Percentiles rank a stretch among this genome's conserved stretches.
Evolutionary conservation across 2,113 vertebrate genomes (phyloP).

Genomic region (Trichomycterus rosablanca): DNA sequence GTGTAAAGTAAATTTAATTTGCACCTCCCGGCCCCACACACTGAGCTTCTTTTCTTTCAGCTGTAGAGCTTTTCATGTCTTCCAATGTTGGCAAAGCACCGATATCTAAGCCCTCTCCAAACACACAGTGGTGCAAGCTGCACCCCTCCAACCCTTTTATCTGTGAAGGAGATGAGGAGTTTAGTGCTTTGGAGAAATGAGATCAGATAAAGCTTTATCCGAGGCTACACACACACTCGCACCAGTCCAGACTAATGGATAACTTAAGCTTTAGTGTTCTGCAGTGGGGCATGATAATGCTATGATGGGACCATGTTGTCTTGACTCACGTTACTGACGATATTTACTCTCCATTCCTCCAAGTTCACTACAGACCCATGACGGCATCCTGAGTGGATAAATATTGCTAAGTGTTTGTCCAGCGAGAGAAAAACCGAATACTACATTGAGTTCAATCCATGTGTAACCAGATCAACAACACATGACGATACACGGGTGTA

Average conservation of each 20-base stretch:
- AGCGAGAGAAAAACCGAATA: too few relatives aligned
- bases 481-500: too few relatives aligned
- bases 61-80: background rate
- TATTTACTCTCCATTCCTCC: background rate
- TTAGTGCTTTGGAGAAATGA: conserved; percentile 50
- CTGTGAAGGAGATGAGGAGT: conserved; percentile 42
- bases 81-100: conserved; percentile 28
- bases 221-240: conserved; percentile 6
- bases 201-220: conserved; percentile 51
- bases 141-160: conserved; percentile 16
- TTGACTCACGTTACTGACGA: background rate
- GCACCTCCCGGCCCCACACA: too few relatives aligned
- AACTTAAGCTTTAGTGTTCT: background rate
- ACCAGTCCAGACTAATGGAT: background rate
- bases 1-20: too few relatives aligned
- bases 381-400: background rate
- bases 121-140: conserved; percentile 27
- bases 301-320: background rate
- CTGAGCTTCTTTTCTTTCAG: background rate
- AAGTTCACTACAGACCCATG: conserved; percentile 11
- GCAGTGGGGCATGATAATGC: background rate
- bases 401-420: background rate
- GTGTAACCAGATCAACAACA: too few relatives aligned
- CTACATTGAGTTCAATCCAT: too few relatives aligned
- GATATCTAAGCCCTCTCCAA: conserved; percentile 27